Evolutionary conservation across 2,797 vertebrate genomes (phyloP).

Genomic region (Morus bassanus): DNA sequence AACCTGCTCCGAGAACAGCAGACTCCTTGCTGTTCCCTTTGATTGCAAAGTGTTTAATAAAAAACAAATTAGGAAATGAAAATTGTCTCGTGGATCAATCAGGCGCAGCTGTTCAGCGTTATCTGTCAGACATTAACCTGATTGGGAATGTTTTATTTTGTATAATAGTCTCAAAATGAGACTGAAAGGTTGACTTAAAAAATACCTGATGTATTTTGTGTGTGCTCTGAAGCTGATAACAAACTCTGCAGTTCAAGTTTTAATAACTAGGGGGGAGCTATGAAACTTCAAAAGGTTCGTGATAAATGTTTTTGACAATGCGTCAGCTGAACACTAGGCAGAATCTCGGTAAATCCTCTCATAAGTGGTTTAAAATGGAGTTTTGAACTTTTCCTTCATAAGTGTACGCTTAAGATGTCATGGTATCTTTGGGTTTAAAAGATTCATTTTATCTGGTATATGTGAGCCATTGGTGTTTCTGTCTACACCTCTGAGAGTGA

Average conservation of each 20-base stretch:
- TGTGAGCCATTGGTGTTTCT: background rate
- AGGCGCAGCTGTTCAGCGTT: background rate
- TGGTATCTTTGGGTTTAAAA: slow-evolving; percentile 64
- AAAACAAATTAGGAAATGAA: slow-evolving; percentile 41
- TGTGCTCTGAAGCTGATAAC: slow-evolving; percentile 70
- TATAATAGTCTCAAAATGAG: slow-evolving; percentile 58
- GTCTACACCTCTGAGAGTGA: background rate
- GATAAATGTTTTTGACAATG: slow-evolving; percentile 77
- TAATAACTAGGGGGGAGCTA: slow-evolving; percentile 69
- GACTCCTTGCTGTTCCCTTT: background rate
- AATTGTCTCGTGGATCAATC: background rate
- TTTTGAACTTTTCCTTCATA: slow-evolving; percentile 70
- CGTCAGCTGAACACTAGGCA: slow-evolving; percentile 76
- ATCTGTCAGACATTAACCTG: slow-evolving; percentile 56
- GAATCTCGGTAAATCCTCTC: slow-evolving; percentile 77
- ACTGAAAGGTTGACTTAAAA: slow-evolving; percentile 57
- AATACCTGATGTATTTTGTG: slow-evolving; percentile 53
- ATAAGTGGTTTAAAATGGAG: slow-evolving; percentile 77
- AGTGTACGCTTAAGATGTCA: slow-evolving; percentile 65
- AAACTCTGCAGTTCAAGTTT: slow-evolving; percentile 71
- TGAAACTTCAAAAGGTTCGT: slow-evolving; percentile 76
- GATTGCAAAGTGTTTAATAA: slow-evolving; percentile 42
- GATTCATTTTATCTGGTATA: slow-evolving; percentile 42
- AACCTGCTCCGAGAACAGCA: background rate
- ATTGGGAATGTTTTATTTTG: slow-evolving; percentile 48